A percentile compares a stretch with the other conserved stretches of the same genome.
phyloP scores from a whole-genome alignment of 2,797 vertebrate species.

The Brachymystax lenok region DNA sequence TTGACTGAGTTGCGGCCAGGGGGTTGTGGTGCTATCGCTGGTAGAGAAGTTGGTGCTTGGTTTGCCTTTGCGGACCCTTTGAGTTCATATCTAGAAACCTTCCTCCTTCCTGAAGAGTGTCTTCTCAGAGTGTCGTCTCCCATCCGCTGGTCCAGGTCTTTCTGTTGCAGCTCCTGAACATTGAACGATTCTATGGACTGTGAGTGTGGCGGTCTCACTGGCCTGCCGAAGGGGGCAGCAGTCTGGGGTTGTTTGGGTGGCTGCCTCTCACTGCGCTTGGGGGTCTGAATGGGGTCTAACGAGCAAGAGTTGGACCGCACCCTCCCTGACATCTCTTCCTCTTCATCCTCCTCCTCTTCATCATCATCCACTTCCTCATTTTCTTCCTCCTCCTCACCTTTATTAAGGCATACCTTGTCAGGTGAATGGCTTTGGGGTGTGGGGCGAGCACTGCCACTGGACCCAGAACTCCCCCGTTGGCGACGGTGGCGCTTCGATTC shows the following conservation, averaged over 20 bases:
- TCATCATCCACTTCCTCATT: constrained; percentile 35
- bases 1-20: constrained; percentile 79
- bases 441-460: constrained; percentile 45
- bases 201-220: constrained; percentile 57
- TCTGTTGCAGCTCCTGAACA: constrained; percentile 75
- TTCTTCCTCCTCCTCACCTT: constrained; percentile 47
- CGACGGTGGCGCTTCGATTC: constrained; percentile 62
- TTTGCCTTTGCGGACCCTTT: constrained; percentile 46
- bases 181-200: constrained; percentile 73
- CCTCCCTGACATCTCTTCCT: constrained; percentile 56
- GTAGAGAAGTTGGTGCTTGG: constrained; percentile 29
- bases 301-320: constrained; percentile 70
- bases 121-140: constrained; percentile 6
- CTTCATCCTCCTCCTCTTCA: constrained; percentile 68
- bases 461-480: constrained; percentile 65
- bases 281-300: constrained; percentile 54
- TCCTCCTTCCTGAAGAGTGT: constrained; percentile 47
- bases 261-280: constrained; percentile 44
- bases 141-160: constrained; percentile 71
- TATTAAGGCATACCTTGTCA: constrained; percentile 46
- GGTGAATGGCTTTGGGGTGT: constrained; percentile 42
- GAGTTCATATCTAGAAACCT: constrained; percentile 37
- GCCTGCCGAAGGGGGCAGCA: constrained; percentile 49
- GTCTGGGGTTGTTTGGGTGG: constrained; percentile 48
- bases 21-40: constrained; percentile 44